These are phyloP conservation scores for Conopomorpha cramerella DNA, from an alignment of 1,140 invertebrate genomes.

Conservation along the genomic window DNA sequence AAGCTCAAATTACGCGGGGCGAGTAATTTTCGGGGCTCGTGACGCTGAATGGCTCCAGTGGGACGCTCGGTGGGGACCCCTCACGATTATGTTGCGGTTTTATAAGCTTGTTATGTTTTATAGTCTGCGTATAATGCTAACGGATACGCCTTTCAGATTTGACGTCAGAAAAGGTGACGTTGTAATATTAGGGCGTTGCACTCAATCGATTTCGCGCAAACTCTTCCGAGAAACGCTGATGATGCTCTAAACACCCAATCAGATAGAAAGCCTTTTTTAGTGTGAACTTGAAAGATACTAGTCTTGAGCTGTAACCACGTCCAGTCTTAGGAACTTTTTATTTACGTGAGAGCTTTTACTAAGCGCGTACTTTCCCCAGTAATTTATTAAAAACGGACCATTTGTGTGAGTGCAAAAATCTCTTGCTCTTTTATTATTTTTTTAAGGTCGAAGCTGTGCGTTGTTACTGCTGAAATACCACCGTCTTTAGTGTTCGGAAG, in stretches of 20 bases:
- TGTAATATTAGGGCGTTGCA: neutral
- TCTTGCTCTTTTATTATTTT: too few relatives aligned
- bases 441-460: too few relatives aligned
- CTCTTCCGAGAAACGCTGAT: too few relatives aligned
- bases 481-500: too few relatives aligned
- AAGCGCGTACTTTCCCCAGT: constrained; percentile 12
- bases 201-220: neutral
- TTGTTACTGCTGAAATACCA: too few relatives aligned
- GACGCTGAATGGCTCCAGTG: constrained; percentile 31
- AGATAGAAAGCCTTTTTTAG: constrained; percentile 36
- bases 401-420: constrained; percentile 2
- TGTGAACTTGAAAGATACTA: constrained; percentile 23
- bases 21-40: constrained; percentile 49
- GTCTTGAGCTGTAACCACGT: constrained; percentile 18
- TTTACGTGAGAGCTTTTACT: constrained; percentile 21
- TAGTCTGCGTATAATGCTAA: constrained; percentile 40
- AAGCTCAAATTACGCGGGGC: constrained; percentile 46
- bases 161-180: constrained; percentile 1
- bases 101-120: constrained; percentile 54
- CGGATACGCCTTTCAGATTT: constrained; percentile 22
- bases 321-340: constrained; percentile 18
- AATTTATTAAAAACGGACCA: constrained; percentile 14
- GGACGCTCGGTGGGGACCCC: constrained; percentile 22
- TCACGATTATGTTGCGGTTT: constrained; percentile 44
- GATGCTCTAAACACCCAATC: constrained; percentile 15